These are phyloP conservation scores for Machimus rusticus DNA, from an alignment of 2,888 invertebrate species.

Conservation along the genomic window DNA sequence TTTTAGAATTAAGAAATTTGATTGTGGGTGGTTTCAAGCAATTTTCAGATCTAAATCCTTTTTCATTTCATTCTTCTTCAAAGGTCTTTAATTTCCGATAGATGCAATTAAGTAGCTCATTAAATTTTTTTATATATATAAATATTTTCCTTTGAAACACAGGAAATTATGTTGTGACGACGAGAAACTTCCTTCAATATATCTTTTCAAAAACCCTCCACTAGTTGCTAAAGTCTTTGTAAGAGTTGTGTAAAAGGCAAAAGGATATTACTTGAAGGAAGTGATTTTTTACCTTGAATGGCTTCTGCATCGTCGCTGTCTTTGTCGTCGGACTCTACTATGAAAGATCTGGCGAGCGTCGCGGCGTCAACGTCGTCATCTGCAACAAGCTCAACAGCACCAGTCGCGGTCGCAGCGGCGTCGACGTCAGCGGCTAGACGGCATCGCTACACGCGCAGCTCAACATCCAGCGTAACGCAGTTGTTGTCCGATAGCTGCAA, in stretches of 20 bases:
- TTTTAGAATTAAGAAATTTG: neutral
- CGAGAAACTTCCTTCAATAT: neutral
- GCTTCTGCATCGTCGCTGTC: conserved; percentile 40
- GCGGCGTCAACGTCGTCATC: conserved; percentile 23
- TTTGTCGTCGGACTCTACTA: neutral
- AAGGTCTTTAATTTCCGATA: neutral
- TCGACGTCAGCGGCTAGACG: conserved; percentile 67
- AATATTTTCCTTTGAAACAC: neutral
- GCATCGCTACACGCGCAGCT: conserved; percentile 78
- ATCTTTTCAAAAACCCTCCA: neutral
- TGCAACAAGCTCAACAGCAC: conserved; percentile 31
- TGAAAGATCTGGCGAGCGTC: conserved; percentile 40
- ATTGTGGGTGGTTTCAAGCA: neutral
- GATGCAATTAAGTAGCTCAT: neutral
- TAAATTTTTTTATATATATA: neutral
- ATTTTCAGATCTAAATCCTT: neutral
- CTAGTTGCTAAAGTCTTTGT: neutral
- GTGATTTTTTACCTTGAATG: neutral
- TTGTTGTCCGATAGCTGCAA: conserved; percentile 86
- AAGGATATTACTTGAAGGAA: neutral
- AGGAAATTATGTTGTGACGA: neutral
- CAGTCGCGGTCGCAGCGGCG: conserved; percentile 48
- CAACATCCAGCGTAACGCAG: conserved; percentile 85
- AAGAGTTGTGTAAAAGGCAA: neutral
- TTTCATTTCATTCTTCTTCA: neutral